Percentiles rank a stretch among this genome's conserved stretches.
Evolutionary conservation across 1,140 invertebrate species (phyloP).

Genomic region (Reticulitermes speratus): DNA sequence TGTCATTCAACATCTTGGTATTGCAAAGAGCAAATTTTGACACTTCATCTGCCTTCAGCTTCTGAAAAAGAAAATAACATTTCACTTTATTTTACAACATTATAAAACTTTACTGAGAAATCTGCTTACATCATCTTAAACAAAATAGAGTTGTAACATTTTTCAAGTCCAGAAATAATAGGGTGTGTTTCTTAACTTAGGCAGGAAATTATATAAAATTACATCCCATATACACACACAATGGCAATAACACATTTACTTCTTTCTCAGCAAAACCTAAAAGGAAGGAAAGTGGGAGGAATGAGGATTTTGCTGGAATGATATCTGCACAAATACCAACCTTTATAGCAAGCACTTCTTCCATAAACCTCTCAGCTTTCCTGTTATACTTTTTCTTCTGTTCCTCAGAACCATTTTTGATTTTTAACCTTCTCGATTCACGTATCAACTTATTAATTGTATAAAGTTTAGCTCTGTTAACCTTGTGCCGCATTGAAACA

Average conservation of each 20-base stretch:
- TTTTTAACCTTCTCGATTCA: neutral
- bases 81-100: neutral
- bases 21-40: no score
- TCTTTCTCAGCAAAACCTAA: neutral
- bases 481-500: constrained; percentile 6
- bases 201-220: neutral
- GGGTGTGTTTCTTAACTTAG: neutral
- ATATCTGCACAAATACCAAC: neutral
- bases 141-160: neutral
- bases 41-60: no score
- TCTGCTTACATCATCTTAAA: neutral
- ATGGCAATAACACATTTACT: no score
- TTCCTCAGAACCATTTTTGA: constrained; percentile 21
- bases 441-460: neutral
- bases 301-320: neutral
- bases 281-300: neutral
- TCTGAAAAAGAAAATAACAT: neutral
- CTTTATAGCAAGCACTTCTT: constrained; percentile 10
- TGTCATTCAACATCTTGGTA: no score
- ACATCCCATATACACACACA: neutral
- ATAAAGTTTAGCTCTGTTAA: neutral
- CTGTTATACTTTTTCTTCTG: constrained; percentile 20
- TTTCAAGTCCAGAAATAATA: neutral
- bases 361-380: constrained; percentile 8
- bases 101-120: no score